Evolutionary conservation across 2,797 vertebrate species (phyloP), one percentile per base, ranked within the genome.

Genomic region (Dromococcyx pavoninus): DNA sequence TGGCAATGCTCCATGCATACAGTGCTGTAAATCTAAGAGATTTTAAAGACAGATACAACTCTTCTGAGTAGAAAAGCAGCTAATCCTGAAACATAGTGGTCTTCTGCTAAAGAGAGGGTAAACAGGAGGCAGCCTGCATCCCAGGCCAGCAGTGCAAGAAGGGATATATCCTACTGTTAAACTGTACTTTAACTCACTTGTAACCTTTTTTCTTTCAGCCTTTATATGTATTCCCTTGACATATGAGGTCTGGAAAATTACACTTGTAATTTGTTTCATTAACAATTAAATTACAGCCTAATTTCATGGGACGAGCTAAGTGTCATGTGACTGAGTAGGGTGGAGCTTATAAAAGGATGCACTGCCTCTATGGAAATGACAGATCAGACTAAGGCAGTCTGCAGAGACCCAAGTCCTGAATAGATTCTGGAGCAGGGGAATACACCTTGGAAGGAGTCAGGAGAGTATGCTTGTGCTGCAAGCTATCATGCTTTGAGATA

Each of bases 201-300:
- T 19, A 77, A 80, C 88, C 8, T 51, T 82, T 71, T 28, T 74
- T 54, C 30, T 32, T 80, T 58, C 60, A 73, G 19, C 60, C 46
- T 87, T 82, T 86, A 33, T 58, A 23, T 82, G 51, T 79, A 64
- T 81, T 91, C 77, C 67, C 91, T 64, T 91, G 81, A 79, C 79
- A 79, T 60, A 73, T 44, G 57, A 87, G 39, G 51, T 60, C 64
- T 70, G 37, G 56, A 66, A 87, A 96, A 95, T 87, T 91, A 87
- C 53, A 60, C 16, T 62, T 87, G 72, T 85, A 85, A 93, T 92
- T 93, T 57, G 32, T 66, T 89, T 92, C 48, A 37, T 91, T 89
- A 76, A 83, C 51, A 87, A 67, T n/a, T n/a, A n/a, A n/a, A n/a
- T n/a, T 77, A 48, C 76, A 92, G 54, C 16, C 51, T 85, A 37